Evolutionary conservation across 2,797 vertebrate genomes (phyloP), one percentile per base, ranked within the genome.

Genomic region (Chelon labrosus): DNA sequence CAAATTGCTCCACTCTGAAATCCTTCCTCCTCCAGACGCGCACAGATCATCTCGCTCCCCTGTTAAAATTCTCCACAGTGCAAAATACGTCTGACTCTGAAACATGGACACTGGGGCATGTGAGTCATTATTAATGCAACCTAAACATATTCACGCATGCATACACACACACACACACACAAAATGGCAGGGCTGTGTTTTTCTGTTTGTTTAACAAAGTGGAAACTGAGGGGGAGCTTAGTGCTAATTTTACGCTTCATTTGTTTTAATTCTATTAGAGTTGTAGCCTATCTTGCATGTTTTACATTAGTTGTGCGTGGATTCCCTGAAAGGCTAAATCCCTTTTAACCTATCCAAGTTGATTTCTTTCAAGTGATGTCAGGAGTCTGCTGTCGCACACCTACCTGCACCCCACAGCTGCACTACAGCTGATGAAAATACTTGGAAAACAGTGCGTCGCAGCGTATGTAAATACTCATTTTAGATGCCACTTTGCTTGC

Each of bases 1-100:
- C 82, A 91, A 92, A 93, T 88, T 83, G 85, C 87, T 91, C 82
- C 74, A 70, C 82, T 84, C 54, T 68, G 82, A 90, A 91, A 91
- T 82, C 61, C 57, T 74, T 70, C 79, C 72, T 87, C 41, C 80
- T 85, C 78, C 25, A 17, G 63, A 79, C 85, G 77, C 52, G 7
- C 44, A 55, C 75, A 49, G 71, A 86, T 86, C 80, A 79, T 80
- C 88, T 65, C 39, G 5, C 58, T 73, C 42, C 44, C 57, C 68
- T 54, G 35, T 72, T 70, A 6, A 50, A 31, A 75, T 66, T 68
- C 27, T 49, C 54, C 41, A n/a, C 60, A 39, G 49, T 47, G 70
- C 58, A 2, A 58, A 70, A 79, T 37, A 27, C 19, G 49, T 38
- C 58, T 59, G 66, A 70, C 38, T 68, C 35, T 0, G 0, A 2